Percentiles rank a stretch among this genome's conserved stretches.
These are phyloP conservation scores for Halcyon smyrnensis DNA, from an alignment of 2,797 vertebrate species.

Conservation along the genomic window DNA sequence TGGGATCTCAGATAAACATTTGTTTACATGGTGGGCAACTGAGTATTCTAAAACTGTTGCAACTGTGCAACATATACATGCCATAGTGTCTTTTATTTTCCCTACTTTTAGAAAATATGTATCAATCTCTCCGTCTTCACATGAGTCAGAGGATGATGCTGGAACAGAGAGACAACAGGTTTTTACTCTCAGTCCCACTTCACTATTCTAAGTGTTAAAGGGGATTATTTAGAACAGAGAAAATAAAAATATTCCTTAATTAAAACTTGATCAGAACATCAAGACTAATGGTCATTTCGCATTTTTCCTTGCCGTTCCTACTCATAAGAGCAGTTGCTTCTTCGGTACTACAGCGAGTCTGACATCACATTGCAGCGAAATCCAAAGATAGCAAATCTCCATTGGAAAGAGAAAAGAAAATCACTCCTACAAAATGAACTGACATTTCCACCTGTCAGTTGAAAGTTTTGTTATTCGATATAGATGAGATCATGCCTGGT, in stretches of 20 bases:
- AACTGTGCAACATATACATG: background rate
- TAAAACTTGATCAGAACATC: background rate
- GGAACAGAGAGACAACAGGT: background rate
- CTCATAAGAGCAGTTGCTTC: background rate
- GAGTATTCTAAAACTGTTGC: background rate
- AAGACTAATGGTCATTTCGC: background rate
- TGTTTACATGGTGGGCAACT: background rate
- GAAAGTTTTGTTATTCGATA: background rate
- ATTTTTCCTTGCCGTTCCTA: background rate
- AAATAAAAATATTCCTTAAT: background rate
- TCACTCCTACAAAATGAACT: slow-evolving; percentile 35
- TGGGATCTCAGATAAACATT: background rate
- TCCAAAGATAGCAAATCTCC: background rate
- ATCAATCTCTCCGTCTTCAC: background rate
- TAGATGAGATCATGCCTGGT: slow-evolving; percentile 13
- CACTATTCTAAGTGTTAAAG: background rate
- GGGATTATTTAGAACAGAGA: background rate
- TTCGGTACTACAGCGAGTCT: background rate
- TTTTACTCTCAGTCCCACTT: background rate
- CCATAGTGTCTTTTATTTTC: background rate
- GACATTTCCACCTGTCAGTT: slow-evolving; percentile 21
- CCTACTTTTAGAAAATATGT: background rate
- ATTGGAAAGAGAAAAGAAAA: slow-evolving; percentile 2
- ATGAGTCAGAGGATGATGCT: background rate
- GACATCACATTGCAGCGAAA: background rate